A percentile compares a stretch with the other conserved stretches of the same genome.
phyloP scores from a whole-genome alignment of 2,888 invertebrate species.

The Dasysyrphus albostriatus region DNA sequence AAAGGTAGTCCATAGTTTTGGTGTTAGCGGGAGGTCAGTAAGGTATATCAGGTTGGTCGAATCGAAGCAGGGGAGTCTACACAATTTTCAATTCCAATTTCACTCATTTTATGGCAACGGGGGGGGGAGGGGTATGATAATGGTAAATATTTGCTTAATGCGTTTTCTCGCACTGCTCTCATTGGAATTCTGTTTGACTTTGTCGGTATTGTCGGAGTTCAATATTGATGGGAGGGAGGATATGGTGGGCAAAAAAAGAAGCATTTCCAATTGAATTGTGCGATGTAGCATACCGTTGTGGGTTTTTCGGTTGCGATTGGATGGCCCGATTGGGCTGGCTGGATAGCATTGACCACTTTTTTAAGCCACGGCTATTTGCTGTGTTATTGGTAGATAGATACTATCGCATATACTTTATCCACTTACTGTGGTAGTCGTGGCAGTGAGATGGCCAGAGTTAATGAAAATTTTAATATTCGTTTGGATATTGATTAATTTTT shows the following conservation, averaged over 20 bases:
- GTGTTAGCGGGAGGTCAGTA: conserved; percentile 17
- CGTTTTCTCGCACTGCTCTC: conserved; percentile 21
- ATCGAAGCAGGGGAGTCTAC: neutral
- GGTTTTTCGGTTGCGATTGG: conserved; percentile 27
- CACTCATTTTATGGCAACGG: conserved; percentile 20
- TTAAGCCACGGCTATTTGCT: neutral
- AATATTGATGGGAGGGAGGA: neutral
- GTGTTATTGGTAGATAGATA: neutral
- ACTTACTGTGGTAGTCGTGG: conserved; percentile 4
- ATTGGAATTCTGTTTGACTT: conserved; percentile 32
- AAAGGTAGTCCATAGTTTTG: conserved; percentile 15
- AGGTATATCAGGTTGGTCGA: neutral
- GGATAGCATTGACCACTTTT: conserved; percentile 18
- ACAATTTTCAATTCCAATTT: conserved; percentile 17
- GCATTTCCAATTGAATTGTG: conserved; percentile 53
- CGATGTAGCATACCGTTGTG: conserved; percentile 45
- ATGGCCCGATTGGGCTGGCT: conserved; percentile 4
- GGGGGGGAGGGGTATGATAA: neutral
- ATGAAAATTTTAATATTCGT: conserved; percentile 55
- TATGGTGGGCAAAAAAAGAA: neutral
- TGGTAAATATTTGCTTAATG: conserved; percentile 43
- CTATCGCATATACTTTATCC: neutral
- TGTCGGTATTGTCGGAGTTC: conserved; percentile 10
- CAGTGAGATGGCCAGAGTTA: conserved; percentile 29
- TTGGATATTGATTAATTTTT: conserved; percentile 39